A percentile compares a stretch with the other conserved stretches of the same genome.
These are phyloP conservation scores for Allolobophora icterica DNA, from an alignment of 2,888 invertebrate genomes.

Conservation along the genomic window DNA sequence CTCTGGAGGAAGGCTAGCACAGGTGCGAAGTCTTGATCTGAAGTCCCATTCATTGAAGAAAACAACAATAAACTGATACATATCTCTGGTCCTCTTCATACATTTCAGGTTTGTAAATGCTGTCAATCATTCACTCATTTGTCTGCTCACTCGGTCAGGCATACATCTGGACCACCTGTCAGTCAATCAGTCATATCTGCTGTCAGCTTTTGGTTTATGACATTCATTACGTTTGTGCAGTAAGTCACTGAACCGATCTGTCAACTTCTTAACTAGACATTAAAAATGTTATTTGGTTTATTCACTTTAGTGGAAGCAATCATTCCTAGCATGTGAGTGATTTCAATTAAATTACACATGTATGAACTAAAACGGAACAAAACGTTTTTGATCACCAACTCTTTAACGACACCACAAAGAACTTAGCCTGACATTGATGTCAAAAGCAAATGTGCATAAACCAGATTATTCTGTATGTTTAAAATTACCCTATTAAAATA, in stretches of 20 bases:
- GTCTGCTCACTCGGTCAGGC: not conserved
- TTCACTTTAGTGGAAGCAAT: not conserved
- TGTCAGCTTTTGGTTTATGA: not conserved
- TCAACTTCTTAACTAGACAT: not conserved
- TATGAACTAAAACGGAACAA: not conserved
- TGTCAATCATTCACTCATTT: not conserved
- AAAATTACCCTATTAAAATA: no score
- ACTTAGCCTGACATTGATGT: no score
- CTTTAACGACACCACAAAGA: no score
- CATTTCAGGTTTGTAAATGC: conserved; percentile 74
- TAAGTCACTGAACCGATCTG: not conserved
- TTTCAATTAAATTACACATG: not conserved
- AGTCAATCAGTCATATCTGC: not conserved
- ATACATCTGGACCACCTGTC: not conserved
- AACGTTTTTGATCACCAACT: no score
- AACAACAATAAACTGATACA: conserved; percentile 81
- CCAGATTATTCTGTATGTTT: no score
- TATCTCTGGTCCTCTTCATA: conserved; percentile 76
- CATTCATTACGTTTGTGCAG: not conserved
- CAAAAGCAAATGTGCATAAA: no score
- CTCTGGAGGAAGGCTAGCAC: conserved; percentile 79
- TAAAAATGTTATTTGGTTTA: not conserved
- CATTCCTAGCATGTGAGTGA: no score
- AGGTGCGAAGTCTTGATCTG: conserved; percentile 69
- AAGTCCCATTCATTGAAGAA: conserved; percentile 68